phyloP scores from a whole-genome alignment of 2,888 invertebrate species.

The Cephus sareptanus region DNA sequence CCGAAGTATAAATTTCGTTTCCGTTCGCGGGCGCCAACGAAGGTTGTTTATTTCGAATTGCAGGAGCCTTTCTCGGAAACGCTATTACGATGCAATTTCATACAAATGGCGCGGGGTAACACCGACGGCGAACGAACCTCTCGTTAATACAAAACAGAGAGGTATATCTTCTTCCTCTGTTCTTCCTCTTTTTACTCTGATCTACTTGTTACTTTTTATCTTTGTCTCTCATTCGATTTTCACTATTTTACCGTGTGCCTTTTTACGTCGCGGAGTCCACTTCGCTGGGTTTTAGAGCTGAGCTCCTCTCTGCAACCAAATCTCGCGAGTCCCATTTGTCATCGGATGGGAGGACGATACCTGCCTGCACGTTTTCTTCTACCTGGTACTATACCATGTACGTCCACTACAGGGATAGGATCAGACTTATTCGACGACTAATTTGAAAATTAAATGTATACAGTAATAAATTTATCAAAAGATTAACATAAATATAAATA shows the following conservation, averaged over 20 bases:
- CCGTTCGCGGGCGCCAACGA: slow-evolving; percentile 8
- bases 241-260: not conserved
- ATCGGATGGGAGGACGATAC: not conserved
- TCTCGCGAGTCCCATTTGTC: slow-evolving; percentile 5
- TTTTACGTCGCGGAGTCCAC: not conserved
- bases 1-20: slow-evolving; percentile 15
- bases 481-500: not conserved
- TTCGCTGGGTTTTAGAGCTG: not conserved
- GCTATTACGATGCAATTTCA: slow-evolving; percentile 28
- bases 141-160: slow-evolving; percentile 29
- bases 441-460: not conserved
- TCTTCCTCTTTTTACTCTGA: not conserved
- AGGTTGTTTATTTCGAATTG: not conserved
- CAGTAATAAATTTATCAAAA: not conserved
- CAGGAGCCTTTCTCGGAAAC: slow-evolving; percentile 17
- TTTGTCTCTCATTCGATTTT: not conserved
- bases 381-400: not conserved
- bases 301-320: not conserved
- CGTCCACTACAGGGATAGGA: not conserved
- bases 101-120: slow-evolving; percentile 18
- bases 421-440: not conserved
- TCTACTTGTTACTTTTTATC: not conserved
- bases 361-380: not conserved
- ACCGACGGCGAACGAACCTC: slow-evolving; percentile 14
- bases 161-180: slow-evolving; percentile 3